Conservation (phyloP, 2,797 vertebrate genomes). For the Pristis pectinata region DNA sequence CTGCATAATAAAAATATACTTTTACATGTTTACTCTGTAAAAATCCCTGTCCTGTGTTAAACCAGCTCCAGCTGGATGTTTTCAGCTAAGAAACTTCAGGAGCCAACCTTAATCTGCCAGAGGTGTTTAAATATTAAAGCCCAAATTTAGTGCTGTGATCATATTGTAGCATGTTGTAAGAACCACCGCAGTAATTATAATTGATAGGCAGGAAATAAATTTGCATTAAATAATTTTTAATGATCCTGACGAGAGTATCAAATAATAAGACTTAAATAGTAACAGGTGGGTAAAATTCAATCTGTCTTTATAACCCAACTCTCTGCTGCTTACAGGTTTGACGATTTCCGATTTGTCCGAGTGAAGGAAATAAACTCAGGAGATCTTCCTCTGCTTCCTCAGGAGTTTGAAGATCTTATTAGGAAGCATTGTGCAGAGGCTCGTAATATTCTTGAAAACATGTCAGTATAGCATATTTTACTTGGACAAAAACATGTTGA, state of each 20-base stretch:
- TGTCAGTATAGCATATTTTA: conserved; percentile 55
- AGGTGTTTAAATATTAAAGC: background rate
- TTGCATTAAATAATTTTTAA: background rate
- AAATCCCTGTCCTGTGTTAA: background rate
- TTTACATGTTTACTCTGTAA: background rate
- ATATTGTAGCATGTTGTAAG: background rate
- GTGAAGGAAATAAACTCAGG: conserved; percentile 59
- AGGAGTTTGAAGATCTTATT: conserved; percentile 62
- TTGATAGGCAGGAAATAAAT: background rate
- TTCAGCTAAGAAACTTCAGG: background rate
- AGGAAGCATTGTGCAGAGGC: conserved; percentile 66
- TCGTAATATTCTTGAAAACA: conserved; percentile 59
- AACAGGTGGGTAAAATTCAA: background rate
- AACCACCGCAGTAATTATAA: background rate
- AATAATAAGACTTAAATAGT: background rate
- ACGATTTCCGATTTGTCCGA: conserved; percentile 71
- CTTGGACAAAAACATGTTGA: background rate
- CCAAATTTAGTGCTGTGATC: background rate
- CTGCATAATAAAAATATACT: background rate
- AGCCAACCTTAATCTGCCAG: background rate
- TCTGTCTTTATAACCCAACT: background rate
- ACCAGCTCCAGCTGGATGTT: background rate
- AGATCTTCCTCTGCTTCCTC: conserved; percentile 65
- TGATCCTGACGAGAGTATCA: background rate
- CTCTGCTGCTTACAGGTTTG: conserved; percentile 58